Evolutionary conservation across 2,113 vertebrate genomes (phyloP).

Genomic region (Onychorhynchus coronatus): DNA sequence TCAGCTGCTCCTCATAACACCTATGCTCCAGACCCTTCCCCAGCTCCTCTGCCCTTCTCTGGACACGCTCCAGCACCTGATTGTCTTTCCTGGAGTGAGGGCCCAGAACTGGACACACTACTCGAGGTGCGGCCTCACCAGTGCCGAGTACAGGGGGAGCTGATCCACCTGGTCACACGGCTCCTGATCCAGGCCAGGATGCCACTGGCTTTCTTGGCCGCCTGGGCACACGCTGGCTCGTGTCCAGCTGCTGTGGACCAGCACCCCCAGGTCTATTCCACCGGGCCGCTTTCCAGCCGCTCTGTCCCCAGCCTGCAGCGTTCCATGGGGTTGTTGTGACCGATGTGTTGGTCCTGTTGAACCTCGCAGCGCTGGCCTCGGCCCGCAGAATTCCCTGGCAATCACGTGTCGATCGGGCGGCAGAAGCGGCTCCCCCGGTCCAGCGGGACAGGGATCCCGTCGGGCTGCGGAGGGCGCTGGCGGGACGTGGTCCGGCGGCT

Average conservation of each 20-base stretch:
- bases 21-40: neutral
- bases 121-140: neutral
- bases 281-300: neutral
- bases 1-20: rapidly evolving
- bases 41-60: neutral
- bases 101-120: neutral
- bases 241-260: neutral
- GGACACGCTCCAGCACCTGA: neutral
- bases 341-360: neutral
- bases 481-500: neutral
- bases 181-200: neutral
- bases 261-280: neutral
- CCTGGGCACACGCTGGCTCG: neutral
- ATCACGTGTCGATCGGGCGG: neutral
- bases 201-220: neutral
- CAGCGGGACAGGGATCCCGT: neutral
- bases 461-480: neutral
- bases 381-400: neutral
- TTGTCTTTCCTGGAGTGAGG: rapidly evolving
- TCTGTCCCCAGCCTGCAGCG: neutral
- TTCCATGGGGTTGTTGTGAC: neutral
- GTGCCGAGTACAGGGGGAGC: neutral
- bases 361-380: neutral
- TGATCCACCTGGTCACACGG: neutral
- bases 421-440: neutral